Evolutionary conservation across 2,113 vertebrate species (phyloP), one percentile per base, ranked within the genome.

Genomic region (Cranoglanis bouderius): DNA sequence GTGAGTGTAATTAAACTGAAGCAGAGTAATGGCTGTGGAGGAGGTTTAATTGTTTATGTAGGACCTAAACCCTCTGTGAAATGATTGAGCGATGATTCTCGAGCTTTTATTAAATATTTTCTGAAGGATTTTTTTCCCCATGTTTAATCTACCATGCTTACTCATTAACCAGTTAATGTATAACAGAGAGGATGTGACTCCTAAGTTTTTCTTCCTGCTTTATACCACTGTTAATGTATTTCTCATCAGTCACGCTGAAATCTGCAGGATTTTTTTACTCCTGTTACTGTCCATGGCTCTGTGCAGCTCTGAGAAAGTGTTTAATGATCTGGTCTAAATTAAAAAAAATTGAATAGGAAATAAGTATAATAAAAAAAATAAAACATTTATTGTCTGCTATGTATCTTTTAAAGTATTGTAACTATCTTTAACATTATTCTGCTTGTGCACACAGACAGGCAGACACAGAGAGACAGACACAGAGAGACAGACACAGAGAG

Each of bases 1-100:
- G 82, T 43, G 70, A 49, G 85, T 90, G 86, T 82, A 70, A 80
- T 87, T 81, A 81, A 65, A 40, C 70, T 24, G 51, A 29, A 38
- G 65, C 72, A 72, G 77, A 81, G 32, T 26, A 40, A 38, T 61
- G 61, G 40, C 86, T 53, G 38, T 70, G 77, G 59, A 57, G 63
- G 83, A 87, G 70, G 29, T 77, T 78, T 84, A 35, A 63, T 53
- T 75, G 55, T 38, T 57, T 53, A 75, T 70, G 78, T 49, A 29
- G 13, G 18, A 38, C 35, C 29, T 80, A 24, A 53, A 26, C 8
- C 0, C 46, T 55, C 65, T 38, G 49, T 51, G n/a, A 51, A 53
- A 32, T 51, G 61, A 32, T 21, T n/a, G 40, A 70, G 14, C 18
- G 12, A 63, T 32, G 10, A n/a, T 26, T 43, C 82, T 85, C n/a